Base-by-base conservation (phyloP, 2,888 invertebrate species). In the Agelastica alni region DNA sequence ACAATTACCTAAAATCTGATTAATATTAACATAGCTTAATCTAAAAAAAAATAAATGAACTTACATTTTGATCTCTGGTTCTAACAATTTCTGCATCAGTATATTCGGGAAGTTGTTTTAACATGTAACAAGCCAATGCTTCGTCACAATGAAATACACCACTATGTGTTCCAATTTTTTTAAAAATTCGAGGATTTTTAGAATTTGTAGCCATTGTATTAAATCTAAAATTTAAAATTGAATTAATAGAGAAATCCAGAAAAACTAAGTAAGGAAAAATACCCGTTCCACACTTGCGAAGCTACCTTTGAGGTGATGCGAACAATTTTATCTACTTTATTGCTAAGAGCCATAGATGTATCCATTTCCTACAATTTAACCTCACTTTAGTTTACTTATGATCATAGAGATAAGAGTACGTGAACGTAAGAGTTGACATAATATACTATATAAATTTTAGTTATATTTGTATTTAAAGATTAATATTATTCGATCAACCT, bases 121-220 rank as follows among this genome's bases (percentile, higher is more conserved):
- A 80, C 88, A 99, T 86, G 70, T 84, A 93, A 74, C 96, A 96
- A 0, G 96, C 98, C n/a, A 98, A 78, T 0, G 88, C 91, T 77
- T 97, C 96, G 72, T 97, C 96, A 70, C 94, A 95, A 76, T 96
- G 96, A 74, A 96, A 96, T 0, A 83, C 81, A 0, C 96, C 96
- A 80, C 86, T 81, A 64, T 89, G 89, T 0, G 89, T 90, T 4
- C 89, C 89, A 56, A 90, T 89, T 70, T 71, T 79, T 47, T 77
- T 70, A 10, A 67, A 48, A 32, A 73, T 39, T 47, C 70, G 66
- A n/a, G 70, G 59, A 39, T 47, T 62, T 62, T 77, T 75, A 22
- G 59, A 67, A 36, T 71, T 68, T 34, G 71, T 66, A 37, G 74
- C 75, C 77, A 77, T 77, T 32, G 64, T 64, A 39, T 58, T 59